Conservation (phyloP, 2,888 invertebrate genomes). For the Unio delphinus region DNA sequence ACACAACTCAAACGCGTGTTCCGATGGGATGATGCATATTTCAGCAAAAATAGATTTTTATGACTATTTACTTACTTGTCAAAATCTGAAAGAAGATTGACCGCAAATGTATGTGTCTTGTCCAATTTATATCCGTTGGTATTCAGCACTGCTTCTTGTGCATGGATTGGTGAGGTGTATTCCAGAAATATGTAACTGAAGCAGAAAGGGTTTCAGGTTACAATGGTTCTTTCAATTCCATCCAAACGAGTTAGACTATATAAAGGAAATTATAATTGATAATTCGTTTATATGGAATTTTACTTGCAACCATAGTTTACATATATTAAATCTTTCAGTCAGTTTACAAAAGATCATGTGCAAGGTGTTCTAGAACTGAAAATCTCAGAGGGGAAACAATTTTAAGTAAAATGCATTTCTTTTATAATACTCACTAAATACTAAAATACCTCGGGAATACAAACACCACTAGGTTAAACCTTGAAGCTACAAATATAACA, state of each 20-base stretch:
- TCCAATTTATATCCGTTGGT: slow-evolving; percentile 95
- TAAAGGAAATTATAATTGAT: background rate
- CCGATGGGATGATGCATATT: background rate
- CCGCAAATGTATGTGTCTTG: slow-evolving; percentile 93
- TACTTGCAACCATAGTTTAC: no score
- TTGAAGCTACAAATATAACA: no score
- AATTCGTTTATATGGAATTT: background rate
- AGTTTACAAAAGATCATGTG: no score
- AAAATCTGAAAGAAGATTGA: slow-evolving; percentile 95
- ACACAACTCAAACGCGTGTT: background rate
- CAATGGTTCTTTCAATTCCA: background rate
- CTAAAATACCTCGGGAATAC: no score
- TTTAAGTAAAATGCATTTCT: no score
- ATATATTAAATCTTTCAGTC: no score
- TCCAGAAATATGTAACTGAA: slow-evolving; percentile 89
- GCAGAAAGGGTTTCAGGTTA: slow-evolving; percentile 7
- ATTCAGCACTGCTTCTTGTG: slow-evolving; percentile 89
- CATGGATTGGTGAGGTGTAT: slow-evolving; percentile 86
- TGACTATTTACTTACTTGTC: slow-evolving; percentile 82
- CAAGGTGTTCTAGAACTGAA: no score
- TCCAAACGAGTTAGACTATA: background rate
- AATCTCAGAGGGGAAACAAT: no score
- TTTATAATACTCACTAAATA: no score
- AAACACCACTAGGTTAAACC: no score
- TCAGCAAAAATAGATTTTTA: background rate